Conservation (phyloP, 2,888 invertebrate species). For the Agriotes lineatus region DNA sequence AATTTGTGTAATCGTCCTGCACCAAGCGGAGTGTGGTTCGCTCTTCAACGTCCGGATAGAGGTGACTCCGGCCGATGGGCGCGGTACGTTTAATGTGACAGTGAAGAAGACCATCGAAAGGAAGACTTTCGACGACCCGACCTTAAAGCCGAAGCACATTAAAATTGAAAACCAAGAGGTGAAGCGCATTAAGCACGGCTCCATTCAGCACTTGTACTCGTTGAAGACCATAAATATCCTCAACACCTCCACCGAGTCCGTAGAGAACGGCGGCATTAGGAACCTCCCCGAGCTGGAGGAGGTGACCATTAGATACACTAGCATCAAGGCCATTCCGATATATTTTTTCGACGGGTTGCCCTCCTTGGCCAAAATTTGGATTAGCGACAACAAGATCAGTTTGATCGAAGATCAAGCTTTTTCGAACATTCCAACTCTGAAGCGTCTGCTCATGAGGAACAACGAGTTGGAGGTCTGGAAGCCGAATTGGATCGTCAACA, state of each 20-base stretch:
- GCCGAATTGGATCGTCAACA: conserved; percentile 51
- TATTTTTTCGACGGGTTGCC: conserved; percentile 45
- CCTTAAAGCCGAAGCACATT: conserved; percentile 11
- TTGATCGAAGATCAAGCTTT: conserved; percentile 49
- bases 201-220: conserved; percentile 46
- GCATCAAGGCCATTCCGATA: conserved; percentile 34
- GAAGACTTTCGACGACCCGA: too few species aligned
- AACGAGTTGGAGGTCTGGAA: conserved; percentile 51
- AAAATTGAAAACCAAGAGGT: conserved; percentile 45
- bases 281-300: conserved; percentile 37
- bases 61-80: too few species aligned
- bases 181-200: conserved; percentile 38
- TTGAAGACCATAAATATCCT: conserved; percentile 41
- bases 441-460: conserved; percentile 35
- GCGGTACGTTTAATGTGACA: too few species aligned
- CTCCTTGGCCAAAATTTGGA: conserved; percentile 42
- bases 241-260: conserved; percentile 30
- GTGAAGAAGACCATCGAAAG: too few species aligned
- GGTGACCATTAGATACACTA: conserved; percentile 29
- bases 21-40: too few species aligned
- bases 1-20: too few species aligned
- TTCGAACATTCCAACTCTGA: conserved; percentile 44
- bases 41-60: too few species aligned
- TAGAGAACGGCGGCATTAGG: conserved; percentile 42
- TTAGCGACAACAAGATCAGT: conserved; percentile 48